Evolutionary conservation across 2,113 vertebrate genomes (phyloP).

Genomic region (Gnathonemus echidnorhynchus): DNA sequence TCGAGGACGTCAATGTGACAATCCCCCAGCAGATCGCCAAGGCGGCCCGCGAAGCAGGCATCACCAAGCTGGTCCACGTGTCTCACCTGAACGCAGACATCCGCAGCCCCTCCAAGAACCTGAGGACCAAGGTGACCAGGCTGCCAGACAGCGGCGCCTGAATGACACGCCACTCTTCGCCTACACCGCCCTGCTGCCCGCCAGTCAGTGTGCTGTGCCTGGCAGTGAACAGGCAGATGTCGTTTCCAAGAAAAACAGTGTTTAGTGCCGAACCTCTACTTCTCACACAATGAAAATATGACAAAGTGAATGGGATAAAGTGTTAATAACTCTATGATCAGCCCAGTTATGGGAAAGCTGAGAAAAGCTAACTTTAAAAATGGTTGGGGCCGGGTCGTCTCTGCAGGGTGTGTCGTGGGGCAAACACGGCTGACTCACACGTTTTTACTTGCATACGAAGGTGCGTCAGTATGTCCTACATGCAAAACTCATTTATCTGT

Average conservation of each 20-base stretch:
- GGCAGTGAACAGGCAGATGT: neutral
- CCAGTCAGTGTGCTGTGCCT: neutral
- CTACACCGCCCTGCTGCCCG: neutral
- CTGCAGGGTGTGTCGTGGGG: neutral
- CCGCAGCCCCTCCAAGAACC: conserved; percentile 80
- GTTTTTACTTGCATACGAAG: too few relatives aligned
- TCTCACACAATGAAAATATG: neutral
- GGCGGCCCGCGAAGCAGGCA: conserved; percentile 69
- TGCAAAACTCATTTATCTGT: neutral
- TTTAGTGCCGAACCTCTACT: neutral
- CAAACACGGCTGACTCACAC: too few relatives aligned
- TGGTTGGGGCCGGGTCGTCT: neutral
- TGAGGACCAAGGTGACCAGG: conserved; percentile 78
- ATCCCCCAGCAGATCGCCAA: conserved; percentile 78
- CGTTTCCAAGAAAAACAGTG: neutral
- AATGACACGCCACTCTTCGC: neutral
- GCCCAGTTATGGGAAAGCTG: neutral
- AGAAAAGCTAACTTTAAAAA: too few relatives aligned
- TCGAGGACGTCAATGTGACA: conserved; percentile 74
- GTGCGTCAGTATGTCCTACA: neutral
- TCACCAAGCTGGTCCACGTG: conserved; percentile 78
- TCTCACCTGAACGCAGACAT: conserved; percentile 93
- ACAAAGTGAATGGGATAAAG: neutral
- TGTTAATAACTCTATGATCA: neutral
- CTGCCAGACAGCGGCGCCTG: neutral